phyloP scores from a whole-genome alignment of 2,888 invertebrate genomes.

The Tanytarsus gracilentus region DNA sequence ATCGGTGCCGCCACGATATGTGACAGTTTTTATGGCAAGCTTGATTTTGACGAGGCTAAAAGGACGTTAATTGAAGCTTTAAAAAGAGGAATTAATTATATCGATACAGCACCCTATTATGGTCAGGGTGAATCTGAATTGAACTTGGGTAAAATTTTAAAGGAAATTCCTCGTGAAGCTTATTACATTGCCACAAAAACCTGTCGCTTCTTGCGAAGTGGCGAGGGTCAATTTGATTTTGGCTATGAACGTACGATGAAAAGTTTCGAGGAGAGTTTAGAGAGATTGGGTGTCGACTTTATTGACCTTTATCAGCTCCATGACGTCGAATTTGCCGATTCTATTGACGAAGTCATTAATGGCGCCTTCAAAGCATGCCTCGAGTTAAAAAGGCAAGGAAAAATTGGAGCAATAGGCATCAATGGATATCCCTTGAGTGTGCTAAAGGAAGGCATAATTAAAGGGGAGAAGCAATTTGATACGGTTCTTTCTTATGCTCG shows the following conservation, averaged over 20 bases:
- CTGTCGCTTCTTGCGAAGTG: constrained; percentile 67
- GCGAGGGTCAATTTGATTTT: constrained; percentile 77
- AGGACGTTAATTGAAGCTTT: constrained; percentile 61
- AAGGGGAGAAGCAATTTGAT: constrained; percentile 46
- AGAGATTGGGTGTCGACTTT: constrained; percentile 64
- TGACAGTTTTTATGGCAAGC: constrained; percentile 57
- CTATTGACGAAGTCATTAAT: constrained; percentile 44
- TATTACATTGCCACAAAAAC: constrained; percentile 91
- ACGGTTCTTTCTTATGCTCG: constrained; percentile 51
- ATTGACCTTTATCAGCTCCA: constrained; percentile 80
- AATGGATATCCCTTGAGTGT: constrained; percentile 51
- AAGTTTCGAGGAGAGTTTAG: constrained; percentile 67
- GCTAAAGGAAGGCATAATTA: constrained; percentile 48
- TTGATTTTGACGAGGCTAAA: constrained; percentile 57
- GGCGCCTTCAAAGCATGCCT: constrained; percentile 21
- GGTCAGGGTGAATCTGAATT: constrained; percentile 80
- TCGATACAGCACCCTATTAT: constrained; percentile 90
- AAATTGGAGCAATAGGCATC: constrained; percentile 50
- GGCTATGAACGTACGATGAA: constrained; percentile 61
- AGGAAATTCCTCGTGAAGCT: constrained; percentile 65
- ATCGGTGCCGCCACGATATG: constrained; percentile 70
- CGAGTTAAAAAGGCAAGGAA: constrained; percentile 37
- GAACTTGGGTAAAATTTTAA: constrained; percentile 72
- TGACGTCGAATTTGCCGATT: constrained; percentile 55
- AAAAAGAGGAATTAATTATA: constrained; percentile 75